phyloP scores from a whole-genome alignment of 2,797 vertebrate species.

The Dendrocincla fuliginosa region DNA sequence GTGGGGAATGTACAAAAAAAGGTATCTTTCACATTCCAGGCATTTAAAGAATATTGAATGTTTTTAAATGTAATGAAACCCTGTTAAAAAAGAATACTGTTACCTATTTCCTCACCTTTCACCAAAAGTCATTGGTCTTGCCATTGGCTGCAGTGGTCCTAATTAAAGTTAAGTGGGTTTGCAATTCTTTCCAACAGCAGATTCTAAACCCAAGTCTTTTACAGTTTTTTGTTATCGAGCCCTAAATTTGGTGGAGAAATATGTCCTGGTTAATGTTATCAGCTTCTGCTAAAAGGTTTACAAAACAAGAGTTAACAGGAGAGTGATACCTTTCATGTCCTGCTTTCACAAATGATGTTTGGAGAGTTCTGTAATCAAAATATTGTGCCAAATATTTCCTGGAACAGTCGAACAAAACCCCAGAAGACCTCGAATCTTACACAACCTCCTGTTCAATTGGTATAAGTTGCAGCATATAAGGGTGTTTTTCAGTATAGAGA shows the following conservation, averaged over 20 bases:
- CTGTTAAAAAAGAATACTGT: not conserved
- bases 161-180: not conserved
- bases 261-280: not conserved
- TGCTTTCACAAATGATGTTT: not conserved
- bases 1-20: not conserved
- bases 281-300: not conserved
- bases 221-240: not conserved
- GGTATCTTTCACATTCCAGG: not conserved
- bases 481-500: not conserved
- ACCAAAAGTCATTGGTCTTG: not conserved
- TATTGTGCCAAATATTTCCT: constrained; percentile 24
- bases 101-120: not conserved
- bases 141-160: not conserved
- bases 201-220: not conserved
- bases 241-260: not conserved
- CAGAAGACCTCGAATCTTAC: constrained; percentile 11
- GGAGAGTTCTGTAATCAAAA: constrained; percentile 12
- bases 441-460: accelerated
- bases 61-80: not conserved
- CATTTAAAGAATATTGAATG: not conserved
- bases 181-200: not conserved
- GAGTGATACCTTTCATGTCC: not conserved
- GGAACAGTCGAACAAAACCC: not conserved
- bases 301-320: not conserved
- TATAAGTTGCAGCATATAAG: not conserved